phyloP scores from a whole-genome alignment of 2,113 vertebrate genomes.

The Hemiprocne comata region DNA sequence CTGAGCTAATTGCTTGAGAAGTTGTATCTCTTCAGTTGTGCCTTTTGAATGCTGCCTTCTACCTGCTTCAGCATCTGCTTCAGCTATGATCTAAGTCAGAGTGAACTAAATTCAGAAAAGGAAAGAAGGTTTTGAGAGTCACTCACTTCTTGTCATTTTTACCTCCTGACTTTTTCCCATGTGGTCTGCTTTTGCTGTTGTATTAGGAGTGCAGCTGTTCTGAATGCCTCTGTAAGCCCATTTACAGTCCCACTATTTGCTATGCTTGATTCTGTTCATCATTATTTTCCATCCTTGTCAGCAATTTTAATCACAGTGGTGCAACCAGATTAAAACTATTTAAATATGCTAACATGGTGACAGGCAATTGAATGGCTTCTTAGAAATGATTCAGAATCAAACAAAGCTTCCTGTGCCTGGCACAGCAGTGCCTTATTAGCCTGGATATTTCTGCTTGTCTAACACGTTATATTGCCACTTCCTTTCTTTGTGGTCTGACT shows the following conservation, averaged over 20 bases:
- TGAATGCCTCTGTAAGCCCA: background rate
- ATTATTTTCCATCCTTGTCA: conserved; percentile 38
- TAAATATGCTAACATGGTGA: conserved; percentile 63
- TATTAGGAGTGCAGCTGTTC: background rate
- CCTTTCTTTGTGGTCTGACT: background rate
- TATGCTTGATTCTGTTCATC: background rate
- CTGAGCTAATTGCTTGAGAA: background rate
- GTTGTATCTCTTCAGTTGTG: background rate
- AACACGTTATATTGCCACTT: background rate
- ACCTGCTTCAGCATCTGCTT: background rate
- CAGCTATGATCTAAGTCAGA: background rate
- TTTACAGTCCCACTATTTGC: background rate
- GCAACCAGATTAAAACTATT: conserved; percentile 64
- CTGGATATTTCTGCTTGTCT: conserved; percentile 11
- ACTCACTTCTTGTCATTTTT: background rate
- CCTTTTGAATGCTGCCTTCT: background rate
- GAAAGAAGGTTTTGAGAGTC: background rate
- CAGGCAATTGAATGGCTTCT: conserved; percentile 34
- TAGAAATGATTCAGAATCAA: conserved; percentile 50
- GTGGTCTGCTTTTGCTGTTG: background rate
- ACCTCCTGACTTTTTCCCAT: background rate
- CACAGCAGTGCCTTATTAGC: conserved; percentile 11
- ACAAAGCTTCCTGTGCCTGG: background rate
- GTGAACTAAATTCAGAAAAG: background rate
- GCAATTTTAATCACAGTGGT: conserved; percentile 61